Percentiles rank a stretch among this genome's conserved stretches.
Evolutionary conservation across 1,140 invertebrate genomes (phyloP).

Genomic region (Calephelis nemesis): DNA sequence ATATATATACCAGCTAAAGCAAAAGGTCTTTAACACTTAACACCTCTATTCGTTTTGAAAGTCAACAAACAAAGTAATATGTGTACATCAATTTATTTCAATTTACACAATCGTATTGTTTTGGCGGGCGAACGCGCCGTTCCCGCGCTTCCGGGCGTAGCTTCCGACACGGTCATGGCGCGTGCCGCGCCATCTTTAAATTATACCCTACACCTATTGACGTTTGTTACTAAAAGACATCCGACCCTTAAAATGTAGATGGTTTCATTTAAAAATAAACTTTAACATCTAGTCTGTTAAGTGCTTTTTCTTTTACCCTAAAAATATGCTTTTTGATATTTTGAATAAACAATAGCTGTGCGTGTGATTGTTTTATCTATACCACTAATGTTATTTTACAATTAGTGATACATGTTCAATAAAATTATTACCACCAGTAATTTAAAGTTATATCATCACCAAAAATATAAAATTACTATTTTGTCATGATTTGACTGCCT

Average conservation of each 20-base stretch:
- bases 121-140: constrained; percentile 56
- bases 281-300: constrained; percentile 24
- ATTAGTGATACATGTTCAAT: constrained; percentile 52
- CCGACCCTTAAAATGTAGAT: constrained; percentile 37
- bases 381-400: constrained; percentile 69
- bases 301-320: constrained; percentile 8
- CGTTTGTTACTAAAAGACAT: constrained; percentile 54
- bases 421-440: constrained; percentile 34
- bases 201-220: constrained; percentile 64
- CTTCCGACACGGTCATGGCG: constrained; percentile 70
- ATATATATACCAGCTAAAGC: background rate
- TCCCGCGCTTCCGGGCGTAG: constrained; percentile 63
- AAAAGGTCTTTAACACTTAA: constrained; percentile 37
- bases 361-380: constrained; percentile 67
- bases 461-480: background rate
- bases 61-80: constrained; percentile 54
- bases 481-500: too few relatives aligned
- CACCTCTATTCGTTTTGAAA: constrained; percentile 26
- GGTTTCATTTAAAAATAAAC: constrained; percentile 17
- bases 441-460: background rate
- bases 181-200: constrained; percentile 73
- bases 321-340: constrained; percentile 24
- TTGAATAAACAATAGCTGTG: constrained; percentile 25
- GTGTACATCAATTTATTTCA: constrained; percentile 76
- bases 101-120: constrained; percentile 75